Conservation (phyloP, 2,113 vertebrate species). For the Aplodontia rufa region DNA sequence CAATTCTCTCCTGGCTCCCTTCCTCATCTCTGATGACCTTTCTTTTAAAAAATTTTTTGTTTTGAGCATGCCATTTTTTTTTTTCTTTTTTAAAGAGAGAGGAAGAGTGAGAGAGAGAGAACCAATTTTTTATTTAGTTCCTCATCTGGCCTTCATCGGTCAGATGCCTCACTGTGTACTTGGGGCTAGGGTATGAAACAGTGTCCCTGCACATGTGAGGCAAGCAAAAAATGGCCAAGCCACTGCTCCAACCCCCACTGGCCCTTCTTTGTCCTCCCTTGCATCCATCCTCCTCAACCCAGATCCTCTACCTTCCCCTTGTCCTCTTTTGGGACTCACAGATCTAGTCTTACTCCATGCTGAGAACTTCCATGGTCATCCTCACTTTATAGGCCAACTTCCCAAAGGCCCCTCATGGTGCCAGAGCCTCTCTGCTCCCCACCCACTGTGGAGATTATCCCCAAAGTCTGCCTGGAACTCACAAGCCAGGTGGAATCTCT, state of each 20-base stretch:
- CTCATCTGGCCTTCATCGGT: too few species aligned
- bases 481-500: rapidly evolving
- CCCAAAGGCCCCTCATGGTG: neutral
- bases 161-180: too few species aligned
- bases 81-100: too few species aligned
- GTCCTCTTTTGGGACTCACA: neutral
- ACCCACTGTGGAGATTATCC: neutral
- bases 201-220: too few species aligned
- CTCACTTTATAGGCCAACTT: neutral
- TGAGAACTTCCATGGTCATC: neutral
- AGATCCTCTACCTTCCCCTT: neutral
- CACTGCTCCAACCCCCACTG: too few species aligned
- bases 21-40: too few species aligned
- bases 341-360: neutral
- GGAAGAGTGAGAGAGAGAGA: too few species aligned
- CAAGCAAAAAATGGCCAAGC: too few species aligned
- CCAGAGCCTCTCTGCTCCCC: rapidly evolving
- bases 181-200: too few species aligned
- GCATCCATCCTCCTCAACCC: neutral
- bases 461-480: neutral
- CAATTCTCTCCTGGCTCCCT: neutral
- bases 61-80: too few species aligned
- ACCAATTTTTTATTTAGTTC: too few species aligned
- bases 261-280: neutral
- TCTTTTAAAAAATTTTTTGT: too few species aligned